Conservation (phyloP, 2,113 vertebrate genomes). For the Aegotheles bennettii region DNA sequence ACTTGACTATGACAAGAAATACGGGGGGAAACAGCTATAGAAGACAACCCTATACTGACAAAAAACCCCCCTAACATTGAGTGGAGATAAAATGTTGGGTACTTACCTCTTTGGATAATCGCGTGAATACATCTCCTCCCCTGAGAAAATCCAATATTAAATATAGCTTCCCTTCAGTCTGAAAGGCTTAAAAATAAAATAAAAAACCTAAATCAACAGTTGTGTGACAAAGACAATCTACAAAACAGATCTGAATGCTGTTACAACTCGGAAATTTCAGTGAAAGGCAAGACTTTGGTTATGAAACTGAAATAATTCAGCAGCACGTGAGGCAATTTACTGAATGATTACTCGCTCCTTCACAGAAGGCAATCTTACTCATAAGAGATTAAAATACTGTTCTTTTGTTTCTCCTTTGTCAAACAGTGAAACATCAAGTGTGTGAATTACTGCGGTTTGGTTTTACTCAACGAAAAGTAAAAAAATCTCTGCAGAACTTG, state of each 20-base stretch:
- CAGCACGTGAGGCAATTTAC: not conserved
- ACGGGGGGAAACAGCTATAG: not conserved
- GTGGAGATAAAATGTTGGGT: constrained; percentile 38
- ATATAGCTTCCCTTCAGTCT: constrained; percentile 98
- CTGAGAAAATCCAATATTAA: constrained; percentile 99
- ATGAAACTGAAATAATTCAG: not conserved
- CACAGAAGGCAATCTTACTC: not conserved
- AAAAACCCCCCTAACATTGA: not conserved
- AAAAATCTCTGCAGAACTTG: not conserved
- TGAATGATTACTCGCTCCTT: not conserved
- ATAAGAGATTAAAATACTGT: not conserved
- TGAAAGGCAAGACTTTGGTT: not conserved
- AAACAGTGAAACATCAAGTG: not conserved
- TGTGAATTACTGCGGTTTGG: not conserved
- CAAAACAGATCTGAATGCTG: not conserved
- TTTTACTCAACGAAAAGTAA: not conserved
- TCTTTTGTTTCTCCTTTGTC: not conserved
- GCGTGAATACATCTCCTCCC: constrained; percentile 98
- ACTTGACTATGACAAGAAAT: not conserved
- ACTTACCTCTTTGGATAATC: constrained; percentile 99
- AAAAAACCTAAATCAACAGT: not conserved
- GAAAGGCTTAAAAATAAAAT: constrained; percentile 83
- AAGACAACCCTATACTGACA: not conserved
- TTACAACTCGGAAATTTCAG: not conserved
- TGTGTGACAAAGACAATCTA: not conserved